Evolutionary conservation across 2,888 invertebrate genomes (phyloP).

Genomic region (Sympetrum striolatum): DNA sequence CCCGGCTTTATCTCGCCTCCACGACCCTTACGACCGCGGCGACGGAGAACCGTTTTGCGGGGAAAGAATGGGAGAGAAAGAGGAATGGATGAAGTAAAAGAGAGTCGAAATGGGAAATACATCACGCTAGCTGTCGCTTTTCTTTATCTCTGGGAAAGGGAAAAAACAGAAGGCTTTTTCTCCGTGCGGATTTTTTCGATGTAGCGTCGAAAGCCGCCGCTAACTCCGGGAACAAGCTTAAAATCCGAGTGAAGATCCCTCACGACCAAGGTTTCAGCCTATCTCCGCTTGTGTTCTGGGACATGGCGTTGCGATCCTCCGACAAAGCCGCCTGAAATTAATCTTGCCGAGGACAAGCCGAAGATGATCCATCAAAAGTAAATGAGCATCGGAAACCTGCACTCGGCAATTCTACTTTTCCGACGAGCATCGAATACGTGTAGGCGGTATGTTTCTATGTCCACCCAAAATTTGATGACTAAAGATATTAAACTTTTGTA

Average conservation of each 20-base stretch:
- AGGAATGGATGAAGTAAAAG: neutral
- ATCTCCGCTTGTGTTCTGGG: no score
- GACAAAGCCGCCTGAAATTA: no score
- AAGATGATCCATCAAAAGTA: no score
- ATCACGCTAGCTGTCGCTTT: neutral
- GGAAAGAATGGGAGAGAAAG: neutral
- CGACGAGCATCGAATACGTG: no score
- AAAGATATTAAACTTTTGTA: no score
- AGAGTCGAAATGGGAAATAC: neutral
- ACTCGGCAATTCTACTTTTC: no score
- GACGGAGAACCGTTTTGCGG: neutral
- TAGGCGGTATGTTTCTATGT: no score
- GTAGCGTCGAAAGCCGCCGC: neutral
- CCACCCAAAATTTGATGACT: no score
- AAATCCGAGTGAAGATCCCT: neutral
- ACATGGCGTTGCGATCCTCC: no score
- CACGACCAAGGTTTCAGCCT: no score
- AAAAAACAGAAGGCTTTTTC: neutral
- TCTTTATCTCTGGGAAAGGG: neutral
- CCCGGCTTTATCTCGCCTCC: neutral
- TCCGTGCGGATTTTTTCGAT: neutral
- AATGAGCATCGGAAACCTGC: no score
- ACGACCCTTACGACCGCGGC: neutral
- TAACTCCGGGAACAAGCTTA: neutral
- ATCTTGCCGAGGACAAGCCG: no score